These are phyloP conservation scores for Helogale parvula DNA, from an alignment of 2,113 vertebrate species.

Conservation along the genomic window DNA sequence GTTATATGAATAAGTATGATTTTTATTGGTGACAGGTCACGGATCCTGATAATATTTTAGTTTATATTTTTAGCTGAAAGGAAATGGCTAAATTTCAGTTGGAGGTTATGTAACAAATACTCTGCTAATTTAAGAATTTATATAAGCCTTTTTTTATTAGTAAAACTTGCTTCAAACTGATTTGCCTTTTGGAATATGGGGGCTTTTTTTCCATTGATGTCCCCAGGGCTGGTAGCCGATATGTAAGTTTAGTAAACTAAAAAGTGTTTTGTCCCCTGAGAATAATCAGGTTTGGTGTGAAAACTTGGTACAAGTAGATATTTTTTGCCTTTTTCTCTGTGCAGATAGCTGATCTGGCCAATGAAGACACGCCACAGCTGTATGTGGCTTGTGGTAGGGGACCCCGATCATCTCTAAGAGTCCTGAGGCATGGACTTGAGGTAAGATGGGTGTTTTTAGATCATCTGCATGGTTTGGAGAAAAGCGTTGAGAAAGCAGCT, in stretches of 20 bases:
- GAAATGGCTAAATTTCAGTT: not conserved
- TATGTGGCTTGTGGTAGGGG: constrained; percentile 97
- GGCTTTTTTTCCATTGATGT: not conserved
- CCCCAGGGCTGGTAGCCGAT: not conserved
- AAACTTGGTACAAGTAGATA: not conserved
- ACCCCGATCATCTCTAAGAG: constrained; percentile 94
- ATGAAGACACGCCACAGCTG: constrained; percentile 97
- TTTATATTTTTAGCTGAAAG: constrained; percentile 22
- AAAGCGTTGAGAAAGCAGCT: not conserved
- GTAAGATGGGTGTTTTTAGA: constrained; percentile 82
- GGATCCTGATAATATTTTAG: not conserved
- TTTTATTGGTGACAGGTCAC: not conserved
- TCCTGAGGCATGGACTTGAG: constrained; percentile 97
- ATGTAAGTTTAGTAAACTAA: not conserved
- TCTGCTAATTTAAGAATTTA: not conserved
- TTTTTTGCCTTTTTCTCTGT: constrained; percentile 1
- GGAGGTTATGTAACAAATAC: not conserved
- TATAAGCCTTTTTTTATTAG: not conserved
- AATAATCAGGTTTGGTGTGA: not conserved
- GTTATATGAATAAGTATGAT: not conserved
- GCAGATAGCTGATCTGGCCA: constrained; percentile 98
- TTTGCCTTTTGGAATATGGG: not conserved
- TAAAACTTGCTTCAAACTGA: not conserved
- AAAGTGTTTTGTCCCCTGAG: not conserved
- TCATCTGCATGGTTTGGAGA: not conserved